phyloP scores from a whole-genome alignment of 2,113 vertebrate species.

The Oceanites oceanicus region DNA sequence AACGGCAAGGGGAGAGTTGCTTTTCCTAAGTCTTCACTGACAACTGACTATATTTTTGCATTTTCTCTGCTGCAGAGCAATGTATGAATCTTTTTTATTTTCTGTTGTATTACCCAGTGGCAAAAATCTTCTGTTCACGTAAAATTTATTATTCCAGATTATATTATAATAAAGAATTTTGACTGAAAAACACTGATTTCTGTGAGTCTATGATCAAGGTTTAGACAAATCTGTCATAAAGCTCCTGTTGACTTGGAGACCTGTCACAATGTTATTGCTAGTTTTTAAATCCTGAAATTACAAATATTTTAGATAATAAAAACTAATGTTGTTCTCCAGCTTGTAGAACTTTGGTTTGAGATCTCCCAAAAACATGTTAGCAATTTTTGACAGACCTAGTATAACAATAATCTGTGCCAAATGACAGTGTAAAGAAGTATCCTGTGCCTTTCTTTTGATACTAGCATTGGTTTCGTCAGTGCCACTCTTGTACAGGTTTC shows the following conservation, averaged over 20 bases:
- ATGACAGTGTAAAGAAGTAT: neutral
- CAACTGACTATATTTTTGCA: neutral
- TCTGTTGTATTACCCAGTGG: neutral
- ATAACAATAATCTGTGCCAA: neutral
- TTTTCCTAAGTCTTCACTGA: neutral
- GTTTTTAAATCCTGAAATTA: neutral
- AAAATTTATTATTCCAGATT: neutral
- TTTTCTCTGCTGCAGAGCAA: neutral
- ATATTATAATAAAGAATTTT: neutral
- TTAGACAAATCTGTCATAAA: neutral
- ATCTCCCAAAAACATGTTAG: neutral
- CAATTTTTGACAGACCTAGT: neutral
- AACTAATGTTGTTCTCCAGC: neutral
- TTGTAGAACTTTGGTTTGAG: neutral
- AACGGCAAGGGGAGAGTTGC: neutral
- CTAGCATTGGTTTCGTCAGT: neutral
- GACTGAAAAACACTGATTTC: neutral
- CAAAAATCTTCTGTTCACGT: neutral
- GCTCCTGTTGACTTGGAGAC: neutral
- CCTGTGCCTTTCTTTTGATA: neutral
- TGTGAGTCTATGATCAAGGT: neutral
- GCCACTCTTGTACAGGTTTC: neutral
- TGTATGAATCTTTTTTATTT: neutral
- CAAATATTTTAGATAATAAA: neutral
- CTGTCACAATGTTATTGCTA: neutral